phyloP scores from a whole-genome alignment of 2,113 vertebrate species.

The Podarcis cretensis region DNA sequence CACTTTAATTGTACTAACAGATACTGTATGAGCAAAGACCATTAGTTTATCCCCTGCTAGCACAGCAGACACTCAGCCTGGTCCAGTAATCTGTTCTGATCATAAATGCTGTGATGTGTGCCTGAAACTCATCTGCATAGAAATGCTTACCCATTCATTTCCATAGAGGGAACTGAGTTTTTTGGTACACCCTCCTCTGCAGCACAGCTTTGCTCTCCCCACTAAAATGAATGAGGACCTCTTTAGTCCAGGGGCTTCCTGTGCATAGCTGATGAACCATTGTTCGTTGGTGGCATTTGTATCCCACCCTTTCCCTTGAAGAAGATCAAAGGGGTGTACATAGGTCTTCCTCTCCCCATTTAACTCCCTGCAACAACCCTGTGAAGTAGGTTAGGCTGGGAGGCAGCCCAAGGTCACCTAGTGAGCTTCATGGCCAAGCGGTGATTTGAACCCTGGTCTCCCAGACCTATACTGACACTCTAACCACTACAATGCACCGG shows the following conservation, averaged over 20 bases:
- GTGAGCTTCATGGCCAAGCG: no score
- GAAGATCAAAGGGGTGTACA: neutral
- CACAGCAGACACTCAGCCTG: neutral
- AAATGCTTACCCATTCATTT: neutral
- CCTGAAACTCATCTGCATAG: neutral
- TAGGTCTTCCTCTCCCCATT: no score
- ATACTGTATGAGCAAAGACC: neutral
- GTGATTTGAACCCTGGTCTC: no score
- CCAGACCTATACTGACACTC: no score
- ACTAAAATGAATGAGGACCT: no score
- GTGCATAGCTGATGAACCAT: neutral
- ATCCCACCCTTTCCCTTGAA: neutral
- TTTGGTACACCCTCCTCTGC: neutral
- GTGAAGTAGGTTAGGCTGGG: no score
- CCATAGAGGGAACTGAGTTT: neutral
- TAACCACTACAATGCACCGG: neutral
- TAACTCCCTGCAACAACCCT: no score
- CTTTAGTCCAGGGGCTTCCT: neutral
- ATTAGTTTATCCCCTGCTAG: neutral
- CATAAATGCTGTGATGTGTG: neutral
- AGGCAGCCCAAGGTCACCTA: no score
- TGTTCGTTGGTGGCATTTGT: neutral
- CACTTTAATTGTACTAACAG: neutral
- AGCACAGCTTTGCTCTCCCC: neutral
- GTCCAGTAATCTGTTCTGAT: neutral